These are phyloP conservation scores for Eubucco bourcierii DNA, from an alignment of 2,113 vertebrate genomes.

Conservation along the genomic window DNA sequence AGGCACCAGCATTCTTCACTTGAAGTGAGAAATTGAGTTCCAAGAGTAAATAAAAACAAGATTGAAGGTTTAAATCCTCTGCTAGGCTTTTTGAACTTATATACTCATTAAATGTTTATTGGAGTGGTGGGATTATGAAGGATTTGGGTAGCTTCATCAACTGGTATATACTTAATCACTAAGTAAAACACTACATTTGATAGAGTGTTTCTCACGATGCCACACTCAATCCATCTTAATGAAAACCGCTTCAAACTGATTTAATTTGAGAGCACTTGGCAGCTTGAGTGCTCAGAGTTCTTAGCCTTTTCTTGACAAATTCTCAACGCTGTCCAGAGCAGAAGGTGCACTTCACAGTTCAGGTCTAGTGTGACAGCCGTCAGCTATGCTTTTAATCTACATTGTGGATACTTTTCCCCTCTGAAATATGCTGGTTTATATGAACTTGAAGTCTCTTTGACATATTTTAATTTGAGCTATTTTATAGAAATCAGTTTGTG, in stretches of 20 bases:
- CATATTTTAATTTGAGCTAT: neutral
- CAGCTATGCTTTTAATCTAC: slow-evolving; percentile 20
- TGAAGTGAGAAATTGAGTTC: slow-evolving; percentile 86
- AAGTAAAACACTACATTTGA: slow-evolving; percentile 99
- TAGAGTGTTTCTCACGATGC: slow-evolving; percentile 99
- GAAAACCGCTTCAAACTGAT: slow-evolving; percentile 93
- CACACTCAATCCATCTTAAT: slow-evolving; percentile 99
- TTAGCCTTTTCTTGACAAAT: slow-evolving; percentile 83
- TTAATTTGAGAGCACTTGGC: slow-evolving; percentile 91
- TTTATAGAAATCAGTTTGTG: neutral
- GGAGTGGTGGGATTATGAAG: slow-evolving; percentile 87
- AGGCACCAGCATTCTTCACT: slow-evolving; percentile 79
- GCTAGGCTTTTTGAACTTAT: slow-evolving; percentile 85
- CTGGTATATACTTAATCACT: slow-evolving; percentile 97
- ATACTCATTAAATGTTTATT: slow-evolving; percentile 97
- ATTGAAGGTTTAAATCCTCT: slow-evolving; percentile 88
- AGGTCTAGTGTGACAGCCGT: slow-evolving; percentile 14
- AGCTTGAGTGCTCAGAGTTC: slow-evolving; percentile 82
- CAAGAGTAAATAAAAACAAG: slow-evolving; percentile 89
- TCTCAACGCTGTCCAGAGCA: slow-evolving; percentile 52
- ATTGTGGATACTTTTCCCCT: neutral
- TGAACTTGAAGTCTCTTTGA: neutral
- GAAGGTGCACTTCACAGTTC: slow-evolving; percentile 29
- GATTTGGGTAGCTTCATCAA: slow-evolving; percentile 90
- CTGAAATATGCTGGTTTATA: neutral